phyloP scores from a whole-genome alignment of 2,888 invertebrate species.

The Pyralis farinalis region DNA sequence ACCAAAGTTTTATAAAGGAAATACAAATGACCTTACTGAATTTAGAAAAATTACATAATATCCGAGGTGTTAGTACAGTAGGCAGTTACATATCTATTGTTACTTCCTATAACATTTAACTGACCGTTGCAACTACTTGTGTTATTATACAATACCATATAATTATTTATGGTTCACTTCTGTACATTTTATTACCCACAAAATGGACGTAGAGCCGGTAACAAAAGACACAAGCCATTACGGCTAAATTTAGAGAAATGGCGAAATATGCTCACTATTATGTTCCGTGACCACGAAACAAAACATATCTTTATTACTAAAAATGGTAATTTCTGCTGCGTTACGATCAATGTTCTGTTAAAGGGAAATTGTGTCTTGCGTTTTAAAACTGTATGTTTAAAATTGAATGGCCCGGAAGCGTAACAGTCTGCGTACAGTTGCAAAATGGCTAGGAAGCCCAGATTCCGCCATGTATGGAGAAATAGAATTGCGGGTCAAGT shows the following conservation, averaged over 20 bases:
- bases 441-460: slow-evolving; percentile 47
- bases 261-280: slow-evolving; percentile 29
- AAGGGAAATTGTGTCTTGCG: slow-evolving; percentile 20
- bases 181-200: not conserved
- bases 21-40: too few relatives aligned
- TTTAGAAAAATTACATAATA: too few relatives aligned
- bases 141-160: too few relatives aligned
- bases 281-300: slow-evolving; percentile 38
- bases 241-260: slow-evolving; percentile 14
- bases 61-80: too few relatives aligned
- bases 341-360: slow-evolving; percentile 18
- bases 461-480: slow-evolving; percentile 39
- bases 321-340: slow-evolving; percentile 43
- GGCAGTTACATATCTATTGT: too few relatives aligned
- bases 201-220: not conserved
- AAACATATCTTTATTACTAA: slow-evolving; percentile 37
- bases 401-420: slow-evolving; percentile 20
- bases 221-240: slow-evolving; percentile 1
- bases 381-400: slow-evolving; percentile 11
- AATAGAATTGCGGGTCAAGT: slow-evolving; percentile 33
- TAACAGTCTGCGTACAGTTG: slow-evolving; percentile 33
- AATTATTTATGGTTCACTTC: too few relatives aligned
- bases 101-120: too few relatives aligned
- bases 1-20: too few relatives aligned
- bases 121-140: too few relatives aligned